A percentile compares a stretch with the other conserved stretches of the same genome.
phyloP scores from a whole-genome alignment of 2,113 vertebrate genomes.

The Pogona vitticeps region DNA sequence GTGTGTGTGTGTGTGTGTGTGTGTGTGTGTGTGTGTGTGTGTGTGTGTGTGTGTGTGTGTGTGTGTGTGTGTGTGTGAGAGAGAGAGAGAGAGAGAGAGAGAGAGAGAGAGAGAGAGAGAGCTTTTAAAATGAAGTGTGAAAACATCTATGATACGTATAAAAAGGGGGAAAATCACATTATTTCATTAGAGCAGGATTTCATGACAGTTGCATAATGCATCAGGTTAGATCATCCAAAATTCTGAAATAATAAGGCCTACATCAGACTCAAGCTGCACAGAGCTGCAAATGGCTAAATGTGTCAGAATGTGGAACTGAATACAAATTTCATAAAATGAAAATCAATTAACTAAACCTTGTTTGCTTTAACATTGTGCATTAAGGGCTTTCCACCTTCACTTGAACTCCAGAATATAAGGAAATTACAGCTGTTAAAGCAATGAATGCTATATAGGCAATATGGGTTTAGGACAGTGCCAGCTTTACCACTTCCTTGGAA shows the following conservation, averaged over 20 bases:
- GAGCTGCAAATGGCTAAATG: background rate
- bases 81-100: too few relatives aligned
- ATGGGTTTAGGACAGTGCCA: too few relatives aligned
- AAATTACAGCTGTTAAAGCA: too few relatives aligned
- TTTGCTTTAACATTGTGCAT: too few relatives aligned
- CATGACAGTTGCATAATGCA: background rate
- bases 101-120: too few relatives aligned
- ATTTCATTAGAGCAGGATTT: background rate
- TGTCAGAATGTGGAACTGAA: background rate
- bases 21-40: background rate
- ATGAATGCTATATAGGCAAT: too few relatives aligned
- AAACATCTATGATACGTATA: background rate
- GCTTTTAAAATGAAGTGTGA: too few relatives aligned
- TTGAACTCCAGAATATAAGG: too few relatives aligned
- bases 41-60: background rate
- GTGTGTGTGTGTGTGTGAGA: background rate
- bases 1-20: background rate
- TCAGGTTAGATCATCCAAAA: background rate
- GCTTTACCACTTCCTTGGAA: too few relatives aligned
- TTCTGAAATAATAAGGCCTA: background rate
- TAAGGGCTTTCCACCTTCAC: too few relatives aligned
- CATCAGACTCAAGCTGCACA: background rate
- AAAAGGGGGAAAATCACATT: background rate
- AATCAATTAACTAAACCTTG: too few relatives aligned
- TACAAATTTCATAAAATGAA: background rate